phyloP scores from a whole-genome alignment of 2,888 invertebrate species.

The Rhogogaster chlorosoma region DNA sequence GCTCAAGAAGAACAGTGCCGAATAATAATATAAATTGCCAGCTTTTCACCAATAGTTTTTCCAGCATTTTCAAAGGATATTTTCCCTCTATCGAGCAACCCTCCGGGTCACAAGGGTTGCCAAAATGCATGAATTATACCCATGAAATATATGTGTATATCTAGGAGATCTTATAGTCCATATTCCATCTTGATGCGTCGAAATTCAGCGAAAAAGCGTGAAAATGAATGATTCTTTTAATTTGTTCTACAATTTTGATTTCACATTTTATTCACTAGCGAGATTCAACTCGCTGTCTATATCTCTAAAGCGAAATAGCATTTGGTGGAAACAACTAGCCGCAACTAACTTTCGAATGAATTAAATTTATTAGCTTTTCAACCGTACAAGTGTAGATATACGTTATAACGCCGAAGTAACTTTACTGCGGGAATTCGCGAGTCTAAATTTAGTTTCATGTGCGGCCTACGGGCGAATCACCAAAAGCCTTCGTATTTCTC shows the following conservation, averaged over 20 bases:
- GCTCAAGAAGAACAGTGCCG: neutral
- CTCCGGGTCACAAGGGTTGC: neutral
- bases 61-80: constrained; percentile 3
- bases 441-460: constrained; percentile 58
- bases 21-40: neutral
- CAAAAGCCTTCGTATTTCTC: constrained; percentile 54
- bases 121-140: constrained; percentile 15
- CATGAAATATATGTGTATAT: neutral
- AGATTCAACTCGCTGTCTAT: neutral
- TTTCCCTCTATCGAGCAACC: neutral
- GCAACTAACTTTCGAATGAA: constrained; percentile 35
- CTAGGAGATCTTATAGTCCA: neutral
- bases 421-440: constrained; percentile 55
- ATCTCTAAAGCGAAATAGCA: neutral
- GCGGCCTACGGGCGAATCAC: constrained; percentile 40
- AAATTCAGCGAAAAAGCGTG: neutral
- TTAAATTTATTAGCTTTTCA: constrained; percentile 28
- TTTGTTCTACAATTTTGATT: neutral
- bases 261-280: neutral
- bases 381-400: neutral
- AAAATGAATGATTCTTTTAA: neutral
- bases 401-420: constrained; percentile 51
- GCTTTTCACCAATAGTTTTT: constrained; percentile 2
- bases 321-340: neutral
- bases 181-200: neutral